Evolutionary conservation across 1,140 invertebrate genomes (phyloP).

Genomic region (Euschistus heros): DNA sequence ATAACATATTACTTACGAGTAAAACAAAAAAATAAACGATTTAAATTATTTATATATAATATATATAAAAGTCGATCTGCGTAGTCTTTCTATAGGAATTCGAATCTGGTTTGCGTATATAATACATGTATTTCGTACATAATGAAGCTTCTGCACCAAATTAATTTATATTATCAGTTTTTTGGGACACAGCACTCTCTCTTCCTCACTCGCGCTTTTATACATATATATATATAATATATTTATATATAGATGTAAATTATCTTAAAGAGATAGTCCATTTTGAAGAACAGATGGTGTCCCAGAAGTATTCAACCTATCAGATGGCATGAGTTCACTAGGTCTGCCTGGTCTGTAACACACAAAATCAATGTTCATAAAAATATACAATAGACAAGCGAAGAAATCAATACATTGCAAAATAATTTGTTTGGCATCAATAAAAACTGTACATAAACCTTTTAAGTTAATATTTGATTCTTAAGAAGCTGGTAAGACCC

Average conservation of each 20-base stretch:
- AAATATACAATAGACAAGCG: too few species aligned
- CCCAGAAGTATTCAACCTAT: background rate
- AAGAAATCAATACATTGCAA: too few species aligned
- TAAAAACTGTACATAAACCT: too few species aligned
- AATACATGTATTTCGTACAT: constrained; percentile 2
- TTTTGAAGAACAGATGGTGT: background rate
- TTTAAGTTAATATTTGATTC: too few species aligned
- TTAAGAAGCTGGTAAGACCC: too few species aligned
- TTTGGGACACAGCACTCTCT: background rate
- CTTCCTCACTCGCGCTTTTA: background rate
- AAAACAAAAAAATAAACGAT: constrained; percentile 17
- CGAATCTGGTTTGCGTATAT: background rate
- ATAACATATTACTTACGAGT: background rate
- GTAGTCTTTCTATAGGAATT: background rate
- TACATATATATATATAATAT: background rate
- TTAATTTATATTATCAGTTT: background rate
- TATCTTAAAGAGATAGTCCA: constrained; percentile 1
- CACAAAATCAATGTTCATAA: too few species aligned
- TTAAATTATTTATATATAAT: constrained; percentile 17
- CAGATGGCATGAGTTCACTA: background rate
- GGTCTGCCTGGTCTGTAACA: too few species aligned
- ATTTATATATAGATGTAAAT: background rate
- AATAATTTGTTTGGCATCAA: too few species aligned
- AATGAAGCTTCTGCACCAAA: background rate
- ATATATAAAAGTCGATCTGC: constrained; percentile 9